Evolutionary conservation across 2,113 vertebrate species (phyloP), one percentile per base, ranked within the genome.

Genomic region (Syrmaticus mikado): DNA sequence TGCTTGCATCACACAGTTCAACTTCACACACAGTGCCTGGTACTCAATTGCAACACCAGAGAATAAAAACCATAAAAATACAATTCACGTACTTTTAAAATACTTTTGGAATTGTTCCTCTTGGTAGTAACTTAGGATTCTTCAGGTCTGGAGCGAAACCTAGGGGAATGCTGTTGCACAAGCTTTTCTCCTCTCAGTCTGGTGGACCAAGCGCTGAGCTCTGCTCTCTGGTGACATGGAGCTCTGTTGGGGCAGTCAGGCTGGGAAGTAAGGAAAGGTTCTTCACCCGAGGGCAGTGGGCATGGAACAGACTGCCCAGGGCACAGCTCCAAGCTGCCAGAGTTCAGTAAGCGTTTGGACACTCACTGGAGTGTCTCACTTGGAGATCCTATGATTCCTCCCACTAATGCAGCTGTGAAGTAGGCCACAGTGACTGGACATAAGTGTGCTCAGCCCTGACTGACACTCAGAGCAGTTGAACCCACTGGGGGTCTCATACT

Each of bases 21-120:
- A 43, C 64, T 57, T 12, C 25, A 6, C 24, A 13, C 45, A 41
- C 13, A 41, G 60, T 14, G 60, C 11, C 41, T 0, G 0, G 21
- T 50, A 66, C 41, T 81, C 48, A 65, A 34, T 4, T n/a, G 52
- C 8, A 25, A 13, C 41, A 36, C 30, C 24, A 41, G 1, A 64
- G 18, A 25, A 18, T 52, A 10, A 21, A 71, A 24, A 13, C 7
- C 19, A 48, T 30, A n/a, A 61, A 8, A 3, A 48, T 8, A 55
- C 50, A 74, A 60, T 58, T 24, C 21, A 40, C 17, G 43, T 79
- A 40, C 15, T 76, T 92, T 13, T 0, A 67, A 81, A 88, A 53
- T 40, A 41, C 58, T 36, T 73, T 75, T 53, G 9, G 12, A 72
- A 66, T 13, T 50, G 43, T 24, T 67, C 60, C 53, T 85, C 46